A percentile compares a stretch with the other conserved stretches of the same genome.
Conservation (phyloP, 2,797 vertebrate genomes). For the Cyprinodon diabolis region DNA sequence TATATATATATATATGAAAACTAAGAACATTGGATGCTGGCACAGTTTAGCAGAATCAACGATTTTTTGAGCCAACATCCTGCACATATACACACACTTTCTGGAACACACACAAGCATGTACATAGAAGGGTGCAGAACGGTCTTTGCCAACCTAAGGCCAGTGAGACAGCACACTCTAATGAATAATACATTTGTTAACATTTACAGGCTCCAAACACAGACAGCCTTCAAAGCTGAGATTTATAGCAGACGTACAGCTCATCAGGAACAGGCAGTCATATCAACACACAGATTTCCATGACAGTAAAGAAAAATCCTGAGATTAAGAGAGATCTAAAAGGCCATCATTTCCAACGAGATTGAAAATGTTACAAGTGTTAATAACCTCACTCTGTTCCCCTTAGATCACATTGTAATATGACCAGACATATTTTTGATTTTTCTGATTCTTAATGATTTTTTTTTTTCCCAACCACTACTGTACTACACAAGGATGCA, state of each 20-base stretch:
- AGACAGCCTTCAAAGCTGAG: conserved; percentile 56
- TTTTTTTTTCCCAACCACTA: conserved; percentile 33
- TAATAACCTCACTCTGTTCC: no score
- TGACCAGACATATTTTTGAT: conserved; percentile 18
- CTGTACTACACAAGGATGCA: conserved; percentile 4
- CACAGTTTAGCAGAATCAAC: conserved; percentile 46
- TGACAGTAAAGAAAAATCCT: conserved; percentile 39
- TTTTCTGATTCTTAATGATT: conserved; percentile 34
- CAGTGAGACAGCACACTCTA: conserved; percentile 51
- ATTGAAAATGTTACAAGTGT: conserved; percentile 19
- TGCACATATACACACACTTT: conserved; percentile 20
- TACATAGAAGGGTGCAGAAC: conserved; percentile 64
- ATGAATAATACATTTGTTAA: conserved; percentile 77
- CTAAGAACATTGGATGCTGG: conserved; percentile 25
- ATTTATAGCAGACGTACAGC: conserved; percentile 46
- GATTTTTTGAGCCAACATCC: conserved; percentile 40
- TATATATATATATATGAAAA: conserved; percentile 20
- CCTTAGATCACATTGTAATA: conserved; percentile 2
- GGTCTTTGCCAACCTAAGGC: conserved; percentile 72
- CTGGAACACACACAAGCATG: background rate
- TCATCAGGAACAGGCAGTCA: conserved; percentile 40
- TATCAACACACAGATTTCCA: conserved; percentile 43
- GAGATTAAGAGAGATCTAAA: conserved; percentile 21
- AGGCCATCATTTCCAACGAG: conserved; percentile 6
- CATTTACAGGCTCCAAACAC: conserved; percentile 64